Evolutionary conservation across 2,888 invertebrate species (phyloP).

Genomic region (Zygogramma bicolorata): DNA sequence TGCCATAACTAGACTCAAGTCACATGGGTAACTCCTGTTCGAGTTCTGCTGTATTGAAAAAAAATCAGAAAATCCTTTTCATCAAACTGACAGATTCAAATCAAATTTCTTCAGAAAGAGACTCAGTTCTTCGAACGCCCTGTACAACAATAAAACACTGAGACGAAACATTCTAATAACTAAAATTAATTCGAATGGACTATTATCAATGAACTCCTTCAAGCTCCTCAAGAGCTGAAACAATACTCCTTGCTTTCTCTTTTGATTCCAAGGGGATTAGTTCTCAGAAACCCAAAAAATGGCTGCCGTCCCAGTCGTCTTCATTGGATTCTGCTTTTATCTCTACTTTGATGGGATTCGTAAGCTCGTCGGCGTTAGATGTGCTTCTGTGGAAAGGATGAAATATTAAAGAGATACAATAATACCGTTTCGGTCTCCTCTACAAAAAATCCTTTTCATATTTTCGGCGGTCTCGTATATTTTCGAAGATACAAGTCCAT

Average conservation of each 20-base stretch:
- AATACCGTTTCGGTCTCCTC: too few relatives aligned
- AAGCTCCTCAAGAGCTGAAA: background rate
- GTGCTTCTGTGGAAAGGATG: background rate
- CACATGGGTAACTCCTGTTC: too few relatives aligned
- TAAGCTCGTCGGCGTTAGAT: background rate
- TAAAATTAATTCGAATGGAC: background rate
- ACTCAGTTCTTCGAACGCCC: background rate
- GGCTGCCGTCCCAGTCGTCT: background rate
- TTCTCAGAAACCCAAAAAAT: constrained; percentile 1
- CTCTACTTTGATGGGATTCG: background rate
- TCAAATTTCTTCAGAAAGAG: too few relatives aligned
- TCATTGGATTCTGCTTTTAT: background rate
- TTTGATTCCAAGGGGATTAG: too few relatives aligned
- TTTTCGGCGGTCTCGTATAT: too few relatives aligned
- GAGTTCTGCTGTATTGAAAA: too few relatives aligned
- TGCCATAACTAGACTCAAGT: too few relatives aligned
- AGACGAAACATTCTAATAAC: background rate
- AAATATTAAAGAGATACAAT: background rate
- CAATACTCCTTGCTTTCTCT: background rate
- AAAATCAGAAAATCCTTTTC: too few relatives aligned
- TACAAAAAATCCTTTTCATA: too few relatives aligned
- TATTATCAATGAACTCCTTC: background rate
- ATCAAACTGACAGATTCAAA: too few relatives aligned
- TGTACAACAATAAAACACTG: background rate
- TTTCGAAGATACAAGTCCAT: too few relatives aligned